phyloP scores from a whole-genome alignment of 2,888 invertebrate genomes.

The Eugnorisma glareosa region DNA sequence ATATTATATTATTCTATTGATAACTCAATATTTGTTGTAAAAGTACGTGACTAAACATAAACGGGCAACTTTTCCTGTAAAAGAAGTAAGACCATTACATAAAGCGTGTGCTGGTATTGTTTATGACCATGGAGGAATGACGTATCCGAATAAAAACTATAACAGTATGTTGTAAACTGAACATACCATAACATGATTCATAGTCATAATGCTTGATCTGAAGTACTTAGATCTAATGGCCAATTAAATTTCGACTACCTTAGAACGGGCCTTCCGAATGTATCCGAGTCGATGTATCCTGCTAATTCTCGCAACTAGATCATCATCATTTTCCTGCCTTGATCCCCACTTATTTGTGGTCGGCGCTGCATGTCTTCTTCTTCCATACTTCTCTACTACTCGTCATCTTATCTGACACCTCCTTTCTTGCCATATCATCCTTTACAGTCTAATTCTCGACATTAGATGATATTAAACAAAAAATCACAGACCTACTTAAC shows the following conservation, averaged over 20 bases:
- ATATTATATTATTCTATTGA: constrained; percentile 15
- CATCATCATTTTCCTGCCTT: not conserved
- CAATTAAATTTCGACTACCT: constrained; percentile 1
- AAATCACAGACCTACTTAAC: too few relatives aligned
- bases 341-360: not conserved
- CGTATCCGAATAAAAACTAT: constrained; percentile 29
- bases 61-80: constrained; percentile 36
- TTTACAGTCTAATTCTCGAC: not conserved
- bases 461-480: not conserved
- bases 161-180: constrained; percentile 25
- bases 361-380: not conserved
- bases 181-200: constrained; percentile 5
- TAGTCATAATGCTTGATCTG: constrained; percentile 13
- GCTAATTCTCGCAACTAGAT: not conserved
- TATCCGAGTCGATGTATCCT: not conserved
- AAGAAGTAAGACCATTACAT: constrained; percentile 11
- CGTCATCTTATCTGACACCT: not conserved
- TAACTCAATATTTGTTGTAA: constrained; percentile 10
- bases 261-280: not conserved
- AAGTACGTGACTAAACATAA: constrained; percentile 23
- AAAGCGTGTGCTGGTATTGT: constrained; percentile 3
- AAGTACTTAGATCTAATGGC: constrained; percentile 1
- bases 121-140: constrained; percentile 20
- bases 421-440: not conserved
- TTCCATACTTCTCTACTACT: not conserved